Base-by-base conservation (phyloP, 2,113 vertebrate genomes). In the Chionomys nivalis region DNA sequence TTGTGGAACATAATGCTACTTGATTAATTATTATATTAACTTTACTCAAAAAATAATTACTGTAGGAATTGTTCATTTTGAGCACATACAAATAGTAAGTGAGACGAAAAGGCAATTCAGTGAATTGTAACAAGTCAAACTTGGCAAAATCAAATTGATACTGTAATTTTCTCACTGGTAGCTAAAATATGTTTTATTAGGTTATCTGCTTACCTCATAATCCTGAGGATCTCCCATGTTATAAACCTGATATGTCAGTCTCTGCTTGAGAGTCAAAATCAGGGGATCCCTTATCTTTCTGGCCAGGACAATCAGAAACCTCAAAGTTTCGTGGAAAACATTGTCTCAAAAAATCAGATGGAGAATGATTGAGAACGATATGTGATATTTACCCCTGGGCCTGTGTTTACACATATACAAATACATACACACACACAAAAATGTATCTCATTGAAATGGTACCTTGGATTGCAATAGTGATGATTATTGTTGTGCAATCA, bases 21-120 rank as follows among this genome's bases (percentile, higher is more conserved):
- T 93, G 17, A 76, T 92, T 96, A 79, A 79, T 88, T 96, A 73
- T 24, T 77, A 77, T 96, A 87, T 91, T 93, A 89, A 39, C 90
- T 94, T 73, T 85, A 39, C 90, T 73, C n/a, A 55, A 68, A 68
- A 70, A 95, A 94, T 77, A 96, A 93, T 89, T 66, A 68, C 26
- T 81, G 9, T 66, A 61, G 16, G 91, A 77, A 88, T 52, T 0
- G 63, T 83, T 94, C 55, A 42, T 24, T 66, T 90, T 93, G 19
- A 82, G 6, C 58, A 92, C 42, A 82, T 77, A 47, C 11, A 52
- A 96, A 90, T 83, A 90, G 17, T 90, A 8, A 21, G 17, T 90
- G 6, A 21, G 26, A 75, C 23, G 66, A 92, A 55, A 47, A 95
- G 28, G 47, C 36, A 94, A 16, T 33, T 79, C 12, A 94, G 0